These are phyloP conservation scores for Microtus montanus DNA, from an alignment of 2,113 vertebrate genomes.

Conservation along the genomic window DNA sequence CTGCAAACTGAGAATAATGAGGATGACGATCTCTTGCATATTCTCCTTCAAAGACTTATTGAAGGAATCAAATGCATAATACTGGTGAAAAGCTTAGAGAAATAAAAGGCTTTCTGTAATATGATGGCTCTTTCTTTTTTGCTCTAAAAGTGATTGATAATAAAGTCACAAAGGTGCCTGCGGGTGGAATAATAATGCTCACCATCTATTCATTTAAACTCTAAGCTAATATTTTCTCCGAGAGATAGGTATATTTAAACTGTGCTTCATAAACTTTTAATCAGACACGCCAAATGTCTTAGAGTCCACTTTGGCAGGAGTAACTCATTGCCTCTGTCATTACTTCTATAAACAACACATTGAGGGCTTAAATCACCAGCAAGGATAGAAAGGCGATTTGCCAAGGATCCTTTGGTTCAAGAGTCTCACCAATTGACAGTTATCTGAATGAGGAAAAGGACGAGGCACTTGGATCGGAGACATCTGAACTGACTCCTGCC, in stretches of 20 bases:
- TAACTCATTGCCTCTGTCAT: conserved; percentile 26
- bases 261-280: conserved; percentile 7
- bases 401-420: conserved; percentile 29
- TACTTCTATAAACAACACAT: conserved; percentile 30
- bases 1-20: not conserved
- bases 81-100: not conserved
- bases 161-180: not conserved
- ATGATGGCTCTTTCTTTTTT: not conserved
- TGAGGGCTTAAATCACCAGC: not conserved
- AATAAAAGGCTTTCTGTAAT: not conserved
- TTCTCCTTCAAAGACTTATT: not conserved
- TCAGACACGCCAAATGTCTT: conserved; percentile 45
- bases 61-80: not conserved
- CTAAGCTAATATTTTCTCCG: conserved; percentile 56
- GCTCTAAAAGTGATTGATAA: conserved; percentile 24
- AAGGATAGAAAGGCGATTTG: conserved; percentile 1
- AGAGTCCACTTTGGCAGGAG: conserved; percentile 32
- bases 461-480: conserved; percentile 67
- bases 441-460: conserved; percentile 62
- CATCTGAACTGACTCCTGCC: conserved; percentile 77
- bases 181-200: not conserved
- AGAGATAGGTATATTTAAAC: not conserved
- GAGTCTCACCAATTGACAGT: conserved; percentile 24
- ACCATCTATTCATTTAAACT: conserved; percentile 21
- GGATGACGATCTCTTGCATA: not conserved